Conservation (phyloP, 2,888 invertebrate species). For the Lasioglossum calceatum region DNA sequence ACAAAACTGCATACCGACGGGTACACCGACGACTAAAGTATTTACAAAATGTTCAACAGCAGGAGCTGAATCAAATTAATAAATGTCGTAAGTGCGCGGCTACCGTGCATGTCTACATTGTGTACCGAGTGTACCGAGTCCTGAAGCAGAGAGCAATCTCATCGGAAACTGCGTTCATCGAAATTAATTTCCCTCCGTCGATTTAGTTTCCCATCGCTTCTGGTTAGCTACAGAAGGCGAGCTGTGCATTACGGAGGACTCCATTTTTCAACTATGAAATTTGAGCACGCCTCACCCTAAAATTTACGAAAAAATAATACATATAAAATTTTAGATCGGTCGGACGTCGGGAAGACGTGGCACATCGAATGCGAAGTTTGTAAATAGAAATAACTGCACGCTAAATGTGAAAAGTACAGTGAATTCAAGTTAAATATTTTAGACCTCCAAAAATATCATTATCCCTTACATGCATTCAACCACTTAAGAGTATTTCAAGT, state of each 20-base stretch:
- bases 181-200: slow-evolving; percentile 49
- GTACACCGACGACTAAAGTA: slow-evolving; percentile 42
- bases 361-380: too few relatives aligned
- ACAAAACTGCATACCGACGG: slow-evolving; percentile 1
- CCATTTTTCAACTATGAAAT: too few relatives aligned
- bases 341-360: too few relatives aligned
- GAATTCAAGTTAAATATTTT: too few relatives aligned
- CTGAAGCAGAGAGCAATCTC: slow-evolving; percentile 20
- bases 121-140: neutral
- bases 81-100: slow-evolving; percentile 36
- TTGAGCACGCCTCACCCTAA: too few relatives aligned
- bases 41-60: slow-evolving; percentile 43
- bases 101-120: neutral
- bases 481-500: too few relatives aligned
- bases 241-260: neutral
- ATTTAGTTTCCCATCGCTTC: slow-evolving; percentile 27
- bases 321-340: too few relatives aligned
- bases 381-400: too few relatives aligned
- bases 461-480: too few relatives aligned
- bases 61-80: slow-evolving; percentile 54
- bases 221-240: slow-evolving; percentile 32
- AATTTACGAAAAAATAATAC: too few relatives aligned
- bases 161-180: slow-evolving; percentile 34
- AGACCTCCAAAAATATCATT: too few relatives aligned
- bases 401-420: too few relatives aligned